Evolutionary conservation across 1,140 invertebrate genomes (phyloP).

Genomic region (Micrasema minimum): DNA sequence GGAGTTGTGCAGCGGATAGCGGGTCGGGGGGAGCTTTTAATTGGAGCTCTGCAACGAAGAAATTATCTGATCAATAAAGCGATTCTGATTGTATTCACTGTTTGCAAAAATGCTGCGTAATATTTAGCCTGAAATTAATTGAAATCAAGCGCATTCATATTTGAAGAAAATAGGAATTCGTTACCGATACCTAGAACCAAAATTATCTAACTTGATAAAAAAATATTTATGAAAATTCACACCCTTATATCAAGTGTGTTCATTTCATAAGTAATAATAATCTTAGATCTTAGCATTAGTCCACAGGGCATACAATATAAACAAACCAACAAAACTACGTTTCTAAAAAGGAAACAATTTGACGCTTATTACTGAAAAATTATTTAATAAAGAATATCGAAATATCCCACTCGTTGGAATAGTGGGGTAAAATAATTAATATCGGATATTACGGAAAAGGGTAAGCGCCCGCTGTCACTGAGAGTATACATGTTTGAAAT

Average conservation of each 20-base stretch:
- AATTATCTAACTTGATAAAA: no score
- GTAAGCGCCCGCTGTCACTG: background rate
- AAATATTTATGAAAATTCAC: no score
- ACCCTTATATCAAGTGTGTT: no score
- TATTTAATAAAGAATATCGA: background rate
- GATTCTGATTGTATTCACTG: background rate
- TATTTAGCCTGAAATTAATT: no score
- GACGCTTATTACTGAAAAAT: background rate
- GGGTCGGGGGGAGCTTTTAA: slow-evolving; percentile 16
- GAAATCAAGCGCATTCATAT: background rate
- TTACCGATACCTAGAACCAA: no score
- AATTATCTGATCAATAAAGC: slow-evolving; percentile 25
- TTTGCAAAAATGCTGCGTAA: slow-evolving; percentile 1
- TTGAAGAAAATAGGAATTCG: no score
- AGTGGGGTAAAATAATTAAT: slow-evolving; percentile 28
- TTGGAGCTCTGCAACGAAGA: slow-evolving; percentile 20
- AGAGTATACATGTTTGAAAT: background rate
- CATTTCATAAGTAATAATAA: no score
- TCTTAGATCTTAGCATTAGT: no score
- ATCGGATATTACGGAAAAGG: slow-evolving; percentile 30
- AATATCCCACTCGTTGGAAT: slow-evolving; percentile 14
- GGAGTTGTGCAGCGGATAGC: background rate
- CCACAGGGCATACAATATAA: background rate
- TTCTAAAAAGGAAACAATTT: background rate
- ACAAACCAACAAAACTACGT: no score